Base-by-base conservation (phyloP, 23 tunicate genomes). In the Halocynthia roretzi region DNA sequence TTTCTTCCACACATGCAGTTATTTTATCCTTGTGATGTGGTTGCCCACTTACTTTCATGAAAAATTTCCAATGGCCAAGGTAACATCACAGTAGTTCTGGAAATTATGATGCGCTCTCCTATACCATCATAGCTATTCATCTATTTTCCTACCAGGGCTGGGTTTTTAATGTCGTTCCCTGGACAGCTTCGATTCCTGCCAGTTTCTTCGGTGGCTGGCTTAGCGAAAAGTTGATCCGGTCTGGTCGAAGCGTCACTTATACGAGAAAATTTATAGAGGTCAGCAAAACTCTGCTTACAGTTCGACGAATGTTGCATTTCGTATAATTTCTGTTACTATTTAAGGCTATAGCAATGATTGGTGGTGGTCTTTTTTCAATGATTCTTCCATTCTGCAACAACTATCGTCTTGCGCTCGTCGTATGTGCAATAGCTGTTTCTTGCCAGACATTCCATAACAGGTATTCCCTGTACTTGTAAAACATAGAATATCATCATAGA, bases 1-100 rank as follows among this genome's bases (percentile, higher is more conserved):
- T 77, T 81, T 92, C 52, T 31, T 31, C 4, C 44, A 31, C 44
- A 31, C 44, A 31, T 31, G 44, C 44, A 31, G 44, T 56, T 92
- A 82, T 82, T 92, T 81, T 67, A 86, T 92, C 51, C 57, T 92
- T 56, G 63, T 92, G 7, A 87, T 90, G 62, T 92, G 98, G 98
- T 85, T 92, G 10, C 98, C 98, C 6, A 78, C 98, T 18, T 92
- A 61, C 82, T 92, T 92, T 48, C 92, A 92, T 85, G 98, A 92
- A 61, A 54, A 55, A 12, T 92, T 84, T 82, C 98, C 98, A 40
- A 17, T 74, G 14, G 85, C 82, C 67, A 81, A 83, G 71, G 78
- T 74, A 14, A 15, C 5, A 11, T 40, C 23, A 15, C 23, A 40
- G 21, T 11, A 15, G 23, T 65, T 10, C 5, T 5, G 0, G 17